Evolutionary conservation across 2,888 invertebrate genomes (phyloP).

Genomic region (Meta bourneti): DNA sequence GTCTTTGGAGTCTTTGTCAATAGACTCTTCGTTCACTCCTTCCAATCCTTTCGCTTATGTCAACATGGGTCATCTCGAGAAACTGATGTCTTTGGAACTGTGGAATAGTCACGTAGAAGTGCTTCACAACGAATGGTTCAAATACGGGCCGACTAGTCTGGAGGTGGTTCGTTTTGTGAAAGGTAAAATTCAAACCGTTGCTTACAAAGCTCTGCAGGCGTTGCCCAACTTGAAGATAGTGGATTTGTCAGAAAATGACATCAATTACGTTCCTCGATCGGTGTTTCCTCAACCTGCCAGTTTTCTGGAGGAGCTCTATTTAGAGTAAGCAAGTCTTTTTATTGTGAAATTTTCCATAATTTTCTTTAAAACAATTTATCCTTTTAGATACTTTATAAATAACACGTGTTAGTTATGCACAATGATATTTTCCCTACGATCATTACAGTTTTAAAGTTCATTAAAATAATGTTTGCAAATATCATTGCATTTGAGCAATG

Average conservation of each 20-base stretch:
- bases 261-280: conserved; percentile 28
- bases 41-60: conserved; percentile 45
- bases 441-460: no score
- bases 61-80: conserved; percentile 29
- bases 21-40: conserved; percentile 1
- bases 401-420: no score
- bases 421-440: no score
- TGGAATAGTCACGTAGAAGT: conserved; percentile 23
- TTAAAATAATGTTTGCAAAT: no score
- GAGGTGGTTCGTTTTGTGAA: conserved; percentile 40
- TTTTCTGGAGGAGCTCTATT: conserved; percentile 41
- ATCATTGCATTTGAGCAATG: no score
- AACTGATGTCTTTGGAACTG: conserved; percentile 40
- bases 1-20: conserved; percentile 46
- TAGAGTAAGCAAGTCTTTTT: conserved; percentile 56
- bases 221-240: conserved; percentile 46
- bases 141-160: conserved; percentile 17
- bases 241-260: conserved; percentile 54
- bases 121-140: conserved; percentile 56
- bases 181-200: conserved; percentile 33
- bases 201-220: conserved; percentile 40
- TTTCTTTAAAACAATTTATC: not conserved
- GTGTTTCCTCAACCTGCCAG: conserved; percentile 28
- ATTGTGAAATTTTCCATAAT: not conserved
- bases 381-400: no score